phyloP scores from a whole-genome alignment of 2,888 invertebrate genomes.

The Microplitis deprimator region DNA sequence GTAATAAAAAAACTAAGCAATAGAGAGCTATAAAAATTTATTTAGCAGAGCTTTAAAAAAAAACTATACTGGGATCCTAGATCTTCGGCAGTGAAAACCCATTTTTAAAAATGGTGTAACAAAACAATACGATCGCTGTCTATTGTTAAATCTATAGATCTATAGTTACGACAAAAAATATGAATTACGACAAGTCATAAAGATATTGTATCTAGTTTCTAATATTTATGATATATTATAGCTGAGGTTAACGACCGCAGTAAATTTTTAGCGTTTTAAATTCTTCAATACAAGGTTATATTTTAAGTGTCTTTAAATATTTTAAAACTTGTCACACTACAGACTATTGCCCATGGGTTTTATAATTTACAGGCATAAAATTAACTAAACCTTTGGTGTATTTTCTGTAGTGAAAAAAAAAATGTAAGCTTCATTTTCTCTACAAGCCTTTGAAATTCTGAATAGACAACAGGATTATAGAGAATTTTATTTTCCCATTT shows the following conservation, averaged over 20 bases:
- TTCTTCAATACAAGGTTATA: background rate
- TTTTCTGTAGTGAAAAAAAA: too few relatives aligned
- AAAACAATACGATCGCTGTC: background rate
- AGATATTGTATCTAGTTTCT: background rate
- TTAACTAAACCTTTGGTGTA: too few relatives aligned
- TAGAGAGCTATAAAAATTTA: too few relatives aligned
- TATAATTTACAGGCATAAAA: too few relatives aligned
- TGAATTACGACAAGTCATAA: slow-evolving; percentile 1
- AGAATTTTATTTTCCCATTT: too few relatives aligned
- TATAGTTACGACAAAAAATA: background rate
- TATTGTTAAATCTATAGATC: background rate
- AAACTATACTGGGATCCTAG: background rate
- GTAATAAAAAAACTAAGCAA: too few relatives aligned
- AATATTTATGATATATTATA: background rate
- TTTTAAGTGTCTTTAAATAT: background rate
- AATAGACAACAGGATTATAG: too few relatives aligned
- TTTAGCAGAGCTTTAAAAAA: too few relatives aligned
- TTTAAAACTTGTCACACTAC: background rate
- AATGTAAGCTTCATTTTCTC: too few relatives aligned
- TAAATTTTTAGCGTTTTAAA: background rate
- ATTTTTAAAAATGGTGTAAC: background rate
- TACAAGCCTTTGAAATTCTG: too few relatives aligned
- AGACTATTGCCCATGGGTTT: background rate
- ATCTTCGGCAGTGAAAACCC: background rate
- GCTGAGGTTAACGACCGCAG: background rate